Evolutionary conservation across 2,888 invertebrate species (phyloP).

Genomic region (Sarcophaga rosellei): DNA sequence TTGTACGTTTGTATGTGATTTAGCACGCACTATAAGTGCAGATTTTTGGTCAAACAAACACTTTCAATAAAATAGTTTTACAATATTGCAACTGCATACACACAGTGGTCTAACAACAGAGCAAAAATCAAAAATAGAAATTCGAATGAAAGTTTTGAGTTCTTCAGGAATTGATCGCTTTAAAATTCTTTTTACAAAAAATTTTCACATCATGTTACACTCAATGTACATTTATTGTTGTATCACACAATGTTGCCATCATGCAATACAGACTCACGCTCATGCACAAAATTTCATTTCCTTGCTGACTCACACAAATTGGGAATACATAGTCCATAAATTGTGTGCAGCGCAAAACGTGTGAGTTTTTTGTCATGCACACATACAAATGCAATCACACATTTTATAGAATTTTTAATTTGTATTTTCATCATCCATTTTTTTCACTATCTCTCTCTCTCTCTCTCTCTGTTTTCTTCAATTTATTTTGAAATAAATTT

Average conservation of each 20-base stretch:
- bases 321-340: slow-evolving; percentile 10
- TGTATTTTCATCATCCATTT: neutral
- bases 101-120: too few species aligned
- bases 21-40: too few species aligned
- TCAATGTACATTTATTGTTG: neutral
- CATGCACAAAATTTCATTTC: slow-evolving; percentile 5
- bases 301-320: slow-evolving; percentile 12
- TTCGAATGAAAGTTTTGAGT: too few species aligned
- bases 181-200: neutral
- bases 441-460: too few species aligned
- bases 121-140: too few species aligned
- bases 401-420: neutral
- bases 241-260: neutral
- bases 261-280: neutral
- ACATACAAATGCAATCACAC: neutral
- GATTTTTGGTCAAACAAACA: too few species aligned
- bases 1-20: too few species aligned
- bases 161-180: neutral
- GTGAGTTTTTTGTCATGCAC: neutral
- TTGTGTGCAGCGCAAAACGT: neutral
- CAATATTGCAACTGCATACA: too few species aligned
- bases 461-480: neutral
- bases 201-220: too few species aligned
- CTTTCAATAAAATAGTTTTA: too few species aligned
- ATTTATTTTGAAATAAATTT: neutral